Evolutionary conservation across 2,888 invertebrate genomes (phyloP).

Genomic region (Aquatica leii): DNA sequence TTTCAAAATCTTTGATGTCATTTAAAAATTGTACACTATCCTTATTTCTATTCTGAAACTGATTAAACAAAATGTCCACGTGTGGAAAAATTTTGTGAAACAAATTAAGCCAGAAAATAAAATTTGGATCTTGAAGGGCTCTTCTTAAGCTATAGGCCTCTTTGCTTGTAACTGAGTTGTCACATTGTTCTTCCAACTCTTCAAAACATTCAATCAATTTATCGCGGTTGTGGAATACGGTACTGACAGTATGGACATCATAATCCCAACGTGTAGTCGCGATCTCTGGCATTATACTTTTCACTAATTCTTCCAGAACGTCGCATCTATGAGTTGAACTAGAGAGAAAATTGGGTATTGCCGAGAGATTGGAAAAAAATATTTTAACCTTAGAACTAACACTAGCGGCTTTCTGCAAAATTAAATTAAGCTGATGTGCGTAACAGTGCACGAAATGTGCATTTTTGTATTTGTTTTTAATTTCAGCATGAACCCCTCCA

Average conservation of each 20-base stretch:
- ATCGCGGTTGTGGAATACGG: background rate
- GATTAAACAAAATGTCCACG: conserved; percentile 7
- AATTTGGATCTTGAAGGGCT: conserved; percentile 7
- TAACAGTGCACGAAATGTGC: conserved; percentile 39
- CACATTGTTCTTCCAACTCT: background rate
- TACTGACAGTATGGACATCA: background rate
- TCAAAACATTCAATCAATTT: too few species aligned
- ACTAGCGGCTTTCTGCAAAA: conserved; percentile 20
- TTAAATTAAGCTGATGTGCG: conserved; percentile 38
- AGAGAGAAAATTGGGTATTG: conserved; percentile 8
- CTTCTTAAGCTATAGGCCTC: conserved; percentile 2
- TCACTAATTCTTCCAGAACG: background rate
- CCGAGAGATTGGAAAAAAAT: conserved; percentile 8
- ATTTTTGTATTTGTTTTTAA: conserved; percentile 22
- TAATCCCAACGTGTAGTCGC: background rate
- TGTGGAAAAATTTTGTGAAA: conserved; percentile 10
- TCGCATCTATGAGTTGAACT: background rate
- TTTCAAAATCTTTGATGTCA: background rate
- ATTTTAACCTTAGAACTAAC: background rate
- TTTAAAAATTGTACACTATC: conserved; percentile 6
- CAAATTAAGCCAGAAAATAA: background rate
- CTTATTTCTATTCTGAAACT: background rate
- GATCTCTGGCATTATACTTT: background rate
- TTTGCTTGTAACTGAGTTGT: conserved; percentile 5
- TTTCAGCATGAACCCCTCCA: conserved; percentile 37